Base-by-base conservation (phyloP, 2,113 vertebrate genomes). In the Oplegnathus fasciatus region DNA sequence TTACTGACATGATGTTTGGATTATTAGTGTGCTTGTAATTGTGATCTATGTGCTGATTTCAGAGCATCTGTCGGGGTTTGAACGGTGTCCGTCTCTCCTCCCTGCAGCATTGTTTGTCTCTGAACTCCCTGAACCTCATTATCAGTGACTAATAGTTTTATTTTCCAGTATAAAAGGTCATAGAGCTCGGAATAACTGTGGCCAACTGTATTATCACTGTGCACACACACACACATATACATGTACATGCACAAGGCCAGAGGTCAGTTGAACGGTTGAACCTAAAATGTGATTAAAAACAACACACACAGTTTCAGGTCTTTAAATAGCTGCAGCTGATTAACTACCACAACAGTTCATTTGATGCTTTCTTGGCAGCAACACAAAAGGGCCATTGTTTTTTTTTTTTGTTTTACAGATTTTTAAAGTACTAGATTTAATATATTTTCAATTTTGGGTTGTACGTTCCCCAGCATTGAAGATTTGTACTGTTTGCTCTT, bases 51-150 rank as follows among this genome's bases (percentile, higher is more conserved):
- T 44, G 11, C 42, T 44, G 42, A 44, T 44, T 44, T 14, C 42
- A 44, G 42, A 44, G 57, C 6, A 3, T 17, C 57, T 8, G 13
- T 1, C 55, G 26, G 24, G 46, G 14, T 42, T 42, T 42, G 40
- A 42, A 42, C 9, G 1, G 50, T 20, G 34, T 22, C 44, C 5
- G 65, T 68, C 26, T 34, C 26, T 57, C 48, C 48, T 62, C 64
- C n/a, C 72, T 73, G 68, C 48, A 4, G 7, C 22, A 24, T 76
- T 64, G 73, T 82, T 83, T 37, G 42, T 48, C n/a, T 55, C 66
- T 80, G 66, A 84, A 79, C 88, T 77, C 75, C 1, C 62, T 75
- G 42, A 83, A 74, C 72, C 57, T 80, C 57, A 60, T 60, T 71
- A 86, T 88, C 83, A 64, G 64, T 34, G 48, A 84, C 55, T 46